These are phyloP conservation scores for Drosophila sechellia DNA, from an alignment of 1,140 invertebrate genomes.

Conservation along the genomic window DNA sequence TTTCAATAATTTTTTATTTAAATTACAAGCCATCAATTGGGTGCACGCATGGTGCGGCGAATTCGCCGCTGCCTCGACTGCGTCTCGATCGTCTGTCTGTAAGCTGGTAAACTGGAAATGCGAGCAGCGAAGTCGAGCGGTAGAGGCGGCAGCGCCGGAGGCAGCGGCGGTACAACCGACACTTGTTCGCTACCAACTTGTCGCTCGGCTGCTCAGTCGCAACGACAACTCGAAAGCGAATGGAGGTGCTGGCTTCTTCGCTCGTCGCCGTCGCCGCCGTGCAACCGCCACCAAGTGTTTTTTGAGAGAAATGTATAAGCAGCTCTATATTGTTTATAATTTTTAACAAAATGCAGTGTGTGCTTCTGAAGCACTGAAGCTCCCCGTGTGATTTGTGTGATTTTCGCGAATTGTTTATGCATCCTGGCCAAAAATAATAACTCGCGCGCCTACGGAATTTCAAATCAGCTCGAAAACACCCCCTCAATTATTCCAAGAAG, in stretches of 20 bases:
- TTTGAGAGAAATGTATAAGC: conserved; percentile 62
- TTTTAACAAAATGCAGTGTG: conserved; percentile 67
- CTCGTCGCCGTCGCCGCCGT: conserved; percentile 65
- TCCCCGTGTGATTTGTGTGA: conserved; percentile 24
- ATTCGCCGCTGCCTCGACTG: conserved; percentile 36
- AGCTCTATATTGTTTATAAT: conserved; percentile 57
- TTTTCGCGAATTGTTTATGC: conserved; percentile 42
- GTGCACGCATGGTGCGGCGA: conserved; percentile 35
- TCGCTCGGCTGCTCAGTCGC: conserved; percentile 63
- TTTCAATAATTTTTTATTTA: conserved; percentile 57
- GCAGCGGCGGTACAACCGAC: conserved; percentile 51
- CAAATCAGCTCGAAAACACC: conserved; percentile 14
- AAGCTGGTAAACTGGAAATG: conserved; percentile 46
- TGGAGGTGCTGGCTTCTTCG: conserved; percentile 74
- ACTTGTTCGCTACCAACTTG: conserved; percentile 76
- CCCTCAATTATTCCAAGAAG: conserved; percentile 18
- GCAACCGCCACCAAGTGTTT: conserved; percentile 64
- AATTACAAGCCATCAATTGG: conserved; percentile 51
- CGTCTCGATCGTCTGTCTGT: neutral
- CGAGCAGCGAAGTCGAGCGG: conserved; percentile 27
- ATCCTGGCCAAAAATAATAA: conserved; percentile 57
- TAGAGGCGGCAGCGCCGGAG: conserved; percentile 2
- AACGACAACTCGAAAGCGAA: conserved; percentile 79
- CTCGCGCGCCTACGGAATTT: conserved; percentile 32
- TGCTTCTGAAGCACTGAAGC: conserved; percentile 23